These are phyloP conservation scores for Drosophila seguyi DNA, from an alignment of 1,140 invertebrate genomes.

Conservation along the genomic window DNA sequence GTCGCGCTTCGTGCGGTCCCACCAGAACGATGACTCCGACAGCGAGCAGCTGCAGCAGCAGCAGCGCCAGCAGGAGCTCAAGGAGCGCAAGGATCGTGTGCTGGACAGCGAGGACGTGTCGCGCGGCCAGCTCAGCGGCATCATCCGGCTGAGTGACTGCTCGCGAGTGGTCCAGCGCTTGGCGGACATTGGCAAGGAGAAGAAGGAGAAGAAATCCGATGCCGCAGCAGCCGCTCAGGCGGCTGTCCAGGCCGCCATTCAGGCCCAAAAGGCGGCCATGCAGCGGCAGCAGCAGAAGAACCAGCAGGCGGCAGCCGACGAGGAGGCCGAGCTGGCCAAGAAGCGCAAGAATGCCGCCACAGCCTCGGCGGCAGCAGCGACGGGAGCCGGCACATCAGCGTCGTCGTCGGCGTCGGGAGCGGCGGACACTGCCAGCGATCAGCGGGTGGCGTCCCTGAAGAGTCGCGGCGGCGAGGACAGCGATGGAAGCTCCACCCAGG, in stretches of 20 bases:
- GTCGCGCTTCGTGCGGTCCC: constrained; percentile 90
- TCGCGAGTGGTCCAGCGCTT: constrained; percentile 95
- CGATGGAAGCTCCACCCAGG: constrained; percentile 77
- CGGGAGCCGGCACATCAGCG: constrained; percentile 15
- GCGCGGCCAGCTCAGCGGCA: constrained; percentile 94
- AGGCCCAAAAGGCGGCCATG: constrained; percentile 85
- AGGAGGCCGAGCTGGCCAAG: constrained; percentile 93
- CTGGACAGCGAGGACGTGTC: constrained; percentile 95
- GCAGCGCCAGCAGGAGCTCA: constrained; percentile 87
- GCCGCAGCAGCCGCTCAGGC: constrained; percentile 85
- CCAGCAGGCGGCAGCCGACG: constrained; percentile 89
- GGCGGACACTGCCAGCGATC: constrained; percentile 48
- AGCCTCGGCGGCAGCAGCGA: constrained; percentile 82
- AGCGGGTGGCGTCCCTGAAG: constrained; percentile 86
- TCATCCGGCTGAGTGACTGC: constrained; percentile 94
- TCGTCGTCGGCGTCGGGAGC: constrained; percentile 26
- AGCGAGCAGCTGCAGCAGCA: constrained; percentile 86
- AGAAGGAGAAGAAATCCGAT: constrained; percentile 90
- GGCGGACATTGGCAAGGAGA: constrained; percentile 91
- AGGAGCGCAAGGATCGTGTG: constrained; percentile 91
- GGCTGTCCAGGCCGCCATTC: constrained; percentile 86
- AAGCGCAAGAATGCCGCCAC: constrained; percentile 92
- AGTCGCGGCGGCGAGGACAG: constrained; percentile 85
- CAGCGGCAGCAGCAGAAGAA: constrained; percentile 76
- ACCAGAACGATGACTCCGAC: constrained; percentile 89